Percentiles rank a stretch among this genome's conserved stretches.
Conservation (phyloP, 2,797 vertebrate species). For the Varecia variegata region DNA sequence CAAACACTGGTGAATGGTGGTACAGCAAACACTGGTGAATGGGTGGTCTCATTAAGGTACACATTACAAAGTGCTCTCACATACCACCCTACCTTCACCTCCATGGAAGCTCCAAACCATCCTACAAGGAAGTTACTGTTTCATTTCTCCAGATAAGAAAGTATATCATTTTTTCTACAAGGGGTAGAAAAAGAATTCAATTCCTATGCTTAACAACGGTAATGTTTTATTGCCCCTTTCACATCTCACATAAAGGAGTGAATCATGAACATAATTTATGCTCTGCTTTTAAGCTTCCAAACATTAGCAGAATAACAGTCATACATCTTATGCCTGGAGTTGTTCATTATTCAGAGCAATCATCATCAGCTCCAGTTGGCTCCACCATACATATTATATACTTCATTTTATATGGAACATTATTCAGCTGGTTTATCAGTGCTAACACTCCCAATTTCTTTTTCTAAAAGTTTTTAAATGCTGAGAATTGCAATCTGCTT, state of each 20-base stretch:
- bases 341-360: background rate
- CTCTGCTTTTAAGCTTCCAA: background rate
- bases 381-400: background rate
- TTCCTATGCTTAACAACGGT: background rate
- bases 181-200: background rate
- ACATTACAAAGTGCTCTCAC: background rate
- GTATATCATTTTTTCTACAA: background rate
- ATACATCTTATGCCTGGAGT: background rate
- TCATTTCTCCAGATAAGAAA: constrained; percentile 6
- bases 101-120: background rate
- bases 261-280: background rate
- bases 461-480: background rate
- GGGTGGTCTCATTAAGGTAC: background rate
- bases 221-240: constrained; percentile 9
- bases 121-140: background rate
- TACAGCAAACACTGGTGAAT: background rate
- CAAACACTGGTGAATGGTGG: background rate
- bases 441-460: background rate
- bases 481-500: background rate
- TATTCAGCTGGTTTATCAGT: background rate
- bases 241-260: background rate
- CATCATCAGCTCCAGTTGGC: background rate
- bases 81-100: background rate
- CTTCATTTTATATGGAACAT: background rate
- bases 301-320: background rate